Evolutionary conservation across 2,113 vertebrate species (phyloP).

Genomic region (Notiomystis cincta): DNA sequence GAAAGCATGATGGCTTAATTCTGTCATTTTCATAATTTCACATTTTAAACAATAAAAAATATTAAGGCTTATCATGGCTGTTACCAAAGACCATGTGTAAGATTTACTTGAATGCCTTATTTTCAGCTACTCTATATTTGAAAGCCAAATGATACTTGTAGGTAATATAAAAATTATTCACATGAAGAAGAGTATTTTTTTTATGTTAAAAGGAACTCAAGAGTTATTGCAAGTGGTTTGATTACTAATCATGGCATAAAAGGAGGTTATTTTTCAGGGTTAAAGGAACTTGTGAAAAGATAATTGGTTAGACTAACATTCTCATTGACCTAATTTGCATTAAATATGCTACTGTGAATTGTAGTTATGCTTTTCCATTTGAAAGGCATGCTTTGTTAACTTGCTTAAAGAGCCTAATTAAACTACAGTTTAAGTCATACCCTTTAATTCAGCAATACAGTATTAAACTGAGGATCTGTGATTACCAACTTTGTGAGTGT

Average conservation of each 20-base stretch:
- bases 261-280: slow-evolving; percentile 38
- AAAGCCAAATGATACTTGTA: not conserved
- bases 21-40: not conserved
- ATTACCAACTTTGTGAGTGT: not conserved
- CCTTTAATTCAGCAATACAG: not conserved
- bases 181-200: not conserved
- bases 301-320: slow-evolving; percentile 57
- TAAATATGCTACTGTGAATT: slow-evolving; percentile 46
- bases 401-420: slow-evolving; percentile 17
- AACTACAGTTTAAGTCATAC: not conserved
- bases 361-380: slow-evolving; percentile 40
- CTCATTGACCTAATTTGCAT: slow-evolving; percentile 61
- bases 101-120: not conserved
- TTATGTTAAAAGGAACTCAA: not conserved
- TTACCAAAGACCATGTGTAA: not conserved
- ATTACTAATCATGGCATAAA: slow-evolving; percentile 49
- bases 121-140: not conserved
- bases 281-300: slow-evolving; percentile 43
- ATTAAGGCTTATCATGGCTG: not conserved
- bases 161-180: not conserved
- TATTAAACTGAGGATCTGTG: not conserved
- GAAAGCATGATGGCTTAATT: not conserved
- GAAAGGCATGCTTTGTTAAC: slow-evolving; percentile 35
- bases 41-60: not conserved
- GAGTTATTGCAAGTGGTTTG: not conserved